phyloP scores from a whole-genome alignment of 2,797 vertebrate species.

The Phataginus tricuspis region DNA sequence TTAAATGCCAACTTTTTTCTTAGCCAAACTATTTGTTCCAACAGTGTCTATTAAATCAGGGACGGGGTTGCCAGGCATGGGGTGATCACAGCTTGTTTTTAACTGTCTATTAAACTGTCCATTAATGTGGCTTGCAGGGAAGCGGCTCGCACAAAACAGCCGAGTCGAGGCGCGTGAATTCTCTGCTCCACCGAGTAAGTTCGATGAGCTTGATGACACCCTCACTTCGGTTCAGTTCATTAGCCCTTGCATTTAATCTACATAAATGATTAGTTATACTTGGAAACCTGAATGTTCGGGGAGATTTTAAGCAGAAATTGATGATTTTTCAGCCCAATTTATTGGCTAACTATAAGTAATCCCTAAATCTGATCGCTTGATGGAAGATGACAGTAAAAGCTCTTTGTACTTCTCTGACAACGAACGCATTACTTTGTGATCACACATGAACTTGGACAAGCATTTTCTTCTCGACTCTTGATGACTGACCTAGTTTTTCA shows the following conservation, averaged over 20 bases:
- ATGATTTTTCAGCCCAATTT: neutral
- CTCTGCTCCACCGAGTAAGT: neutral
- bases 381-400: neutral
- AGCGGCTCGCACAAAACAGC: neutral
- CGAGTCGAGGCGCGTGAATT: neutral
- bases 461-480: neutral
- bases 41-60: neutral
- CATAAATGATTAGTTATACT: neutral
- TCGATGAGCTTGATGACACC: neutral
- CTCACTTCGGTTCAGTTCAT: neutral
- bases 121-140: neutral
- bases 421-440: neutral
- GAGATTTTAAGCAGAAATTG: neutral
- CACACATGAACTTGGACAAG: neutral
- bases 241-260: neutral
- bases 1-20: neutral
- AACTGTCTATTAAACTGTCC: neutral
- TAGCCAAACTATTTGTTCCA: neutral
- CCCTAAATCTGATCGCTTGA: neutral
- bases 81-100: neutral
- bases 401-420: neutral
- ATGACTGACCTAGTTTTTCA: neutral
- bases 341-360: slow-evolving; percentile 4
- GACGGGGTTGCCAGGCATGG: neutral
- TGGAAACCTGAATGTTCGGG: neutral